Conservation (phyloP, 2,797 vertebrate genomes). For the Alca torda region DNA sequence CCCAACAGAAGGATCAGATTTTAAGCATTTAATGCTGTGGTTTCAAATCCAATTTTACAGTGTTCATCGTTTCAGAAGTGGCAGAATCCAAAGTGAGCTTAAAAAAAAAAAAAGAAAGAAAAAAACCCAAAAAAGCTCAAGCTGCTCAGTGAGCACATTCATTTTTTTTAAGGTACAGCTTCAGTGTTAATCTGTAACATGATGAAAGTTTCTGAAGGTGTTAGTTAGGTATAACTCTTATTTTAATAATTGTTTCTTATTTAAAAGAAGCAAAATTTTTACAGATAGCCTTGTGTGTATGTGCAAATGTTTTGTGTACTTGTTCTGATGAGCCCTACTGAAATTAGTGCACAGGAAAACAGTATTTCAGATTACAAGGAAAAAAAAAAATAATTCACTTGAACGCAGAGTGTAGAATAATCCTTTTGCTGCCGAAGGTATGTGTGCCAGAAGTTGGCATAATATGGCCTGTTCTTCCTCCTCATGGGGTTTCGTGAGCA, state of each 20-base stretch:
- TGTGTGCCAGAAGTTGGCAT: neutral
- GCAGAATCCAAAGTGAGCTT: constrained; percentile 62
- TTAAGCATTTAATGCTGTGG: constrained; percentile 78
- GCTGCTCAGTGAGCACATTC: neutral
- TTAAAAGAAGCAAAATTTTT: neutral
- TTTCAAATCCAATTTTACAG: constrained; percentile 83
- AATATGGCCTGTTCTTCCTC: neutral
- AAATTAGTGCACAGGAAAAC: neutral
- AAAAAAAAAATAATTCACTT: neutral
- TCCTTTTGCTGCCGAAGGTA: neutral
- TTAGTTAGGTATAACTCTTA: constrained; percentile 13
- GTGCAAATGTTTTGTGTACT: neutral
- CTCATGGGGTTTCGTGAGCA: neutral
- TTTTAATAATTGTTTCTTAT: constrained; percentile 25
- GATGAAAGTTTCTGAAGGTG: constrained; percentile 33
- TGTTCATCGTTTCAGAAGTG: constrained; percentile 77
- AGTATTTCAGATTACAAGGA: neutral
- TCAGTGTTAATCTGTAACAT: constrained; percentile 20
- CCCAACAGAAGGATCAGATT: constrained; percentile 81
- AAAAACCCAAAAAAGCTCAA: neutral
- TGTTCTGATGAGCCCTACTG: neutral
- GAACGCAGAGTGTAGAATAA: neutral
- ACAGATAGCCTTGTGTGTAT: neutral
- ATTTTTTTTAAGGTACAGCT: neutral
- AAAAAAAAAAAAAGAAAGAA: neutral